Evolutionary conservation across 2,888 invertebrate species (phyloP).

Genomic region (Kryphioiulus occultus): DNA sequence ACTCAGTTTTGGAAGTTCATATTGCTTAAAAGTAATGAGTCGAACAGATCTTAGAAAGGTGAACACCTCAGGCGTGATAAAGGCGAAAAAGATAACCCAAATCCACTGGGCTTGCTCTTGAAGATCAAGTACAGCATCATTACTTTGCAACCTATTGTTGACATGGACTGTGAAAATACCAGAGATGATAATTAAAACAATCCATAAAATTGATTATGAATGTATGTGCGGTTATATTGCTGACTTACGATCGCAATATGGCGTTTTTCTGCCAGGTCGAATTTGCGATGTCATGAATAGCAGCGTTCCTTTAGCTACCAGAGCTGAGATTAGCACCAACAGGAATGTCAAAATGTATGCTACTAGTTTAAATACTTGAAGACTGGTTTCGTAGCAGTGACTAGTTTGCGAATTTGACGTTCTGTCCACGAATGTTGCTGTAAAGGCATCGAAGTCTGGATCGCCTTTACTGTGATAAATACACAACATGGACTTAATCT

Average conservation of each 20-base stretch:
- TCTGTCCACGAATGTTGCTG: not conserved
- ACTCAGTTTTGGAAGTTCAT: constrained; percentile 53
- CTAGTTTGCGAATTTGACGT: constrained; percentile 61
- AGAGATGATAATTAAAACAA: not conserved
- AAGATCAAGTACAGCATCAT: constrained; percentile 54
- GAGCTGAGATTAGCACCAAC: constrained; percentile 83
- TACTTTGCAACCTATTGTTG: constrained; percentile 26
- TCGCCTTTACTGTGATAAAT: not conserved
- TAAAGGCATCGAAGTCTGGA: constrained; percentile 18
- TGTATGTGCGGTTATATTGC: not conserved
- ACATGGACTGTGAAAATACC: constrained; percentile 48
- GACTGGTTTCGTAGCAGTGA: not conserved
- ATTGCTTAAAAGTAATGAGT: constrained; percentile 58
- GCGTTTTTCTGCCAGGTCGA: constrained; percentile 74
- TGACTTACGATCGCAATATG: constrained; percentile 77
- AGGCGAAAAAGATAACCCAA: constrained; percentile 59
- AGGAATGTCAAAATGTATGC: constrained; percentile 86
- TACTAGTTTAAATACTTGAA: constrained; percentile 68
- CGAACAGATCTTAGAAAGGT: constrained; percentile 58
- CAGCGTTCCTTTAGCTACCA: constrained; percentile 85
- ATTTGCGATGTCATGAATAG: constrained; percentile 93
- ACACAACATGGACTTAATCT: not conserved
- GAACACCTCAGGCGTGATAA: constrained; percentile 58
- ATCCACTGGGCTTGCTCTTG: constrained; percentile 59
- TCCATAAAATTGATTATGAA: not conserved